phyloP scores from a whole-genome alignment of 2,888 invertebrate genomes.

The Protodeltote pygarga region DNA sequence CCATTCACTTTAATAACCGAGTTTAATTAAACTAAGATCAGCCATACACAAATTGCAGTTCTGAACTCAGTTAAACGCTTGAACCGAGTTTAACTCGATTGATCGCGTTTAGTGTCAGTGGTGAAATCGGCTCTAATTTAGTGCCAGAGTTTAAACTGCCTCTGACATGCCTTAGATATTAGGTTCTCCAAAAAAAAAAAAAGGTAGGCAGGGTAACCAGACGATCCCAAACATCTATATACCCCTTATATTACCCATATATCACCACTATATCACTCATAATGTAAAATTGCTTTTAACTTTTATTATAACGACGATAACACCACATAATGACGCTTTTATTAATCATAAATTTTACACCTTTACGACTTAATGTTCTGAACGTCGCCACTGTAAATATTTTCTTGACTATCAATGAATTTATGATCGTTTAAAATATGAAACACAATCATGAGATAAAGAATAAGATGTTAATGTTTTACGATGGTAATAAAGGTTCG shows the following conservation, averaged over 20 bases:
- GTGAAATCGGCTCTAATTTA: no score
- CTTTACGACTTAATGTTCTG: constrained; percentile 61
- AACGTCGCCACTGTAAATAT: constrained; percentile 57
- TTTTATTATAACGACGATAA: constrained; percentile 49
- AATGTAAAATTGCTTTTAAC: constrained; percentile 46
- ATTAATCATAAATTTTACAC: constrained; percentile 68
- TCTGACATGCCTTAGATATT: no score
- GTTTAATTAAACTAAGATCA: no score
- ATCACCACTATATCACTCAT: constrained; percentile 25
- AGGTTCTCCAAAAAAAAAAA: no score
- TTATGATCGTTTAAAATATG: constrained; percentile 57
- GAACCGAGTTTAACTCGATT: no score
- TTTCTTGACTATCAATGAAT: constrained; percentile 59
- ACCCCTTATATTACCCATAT: constrained; percentile 5
- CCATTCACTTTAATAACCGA: no score
- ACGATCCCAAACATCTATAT: constrained; percentile 4
- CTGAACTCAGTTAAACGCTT: no score
- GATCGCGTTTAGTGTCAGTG: no score
- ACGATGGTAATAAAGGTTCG: constrained; percentile 15
- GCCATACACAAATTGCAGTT: no score
- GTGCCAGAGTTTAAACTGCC: no score
- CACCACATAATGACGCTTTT: constrained; percentile 51
- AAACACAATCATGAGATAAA: constrained; percentile 51
- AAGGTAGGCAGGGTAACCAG: no score
- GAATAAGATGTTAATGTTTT: constrained; percentile 22